These are phyloP conservation scores for Taxidea taxus DNA, from an alignment of 2,113 vertebrate species.

Conservation along the genomic window DNA sequence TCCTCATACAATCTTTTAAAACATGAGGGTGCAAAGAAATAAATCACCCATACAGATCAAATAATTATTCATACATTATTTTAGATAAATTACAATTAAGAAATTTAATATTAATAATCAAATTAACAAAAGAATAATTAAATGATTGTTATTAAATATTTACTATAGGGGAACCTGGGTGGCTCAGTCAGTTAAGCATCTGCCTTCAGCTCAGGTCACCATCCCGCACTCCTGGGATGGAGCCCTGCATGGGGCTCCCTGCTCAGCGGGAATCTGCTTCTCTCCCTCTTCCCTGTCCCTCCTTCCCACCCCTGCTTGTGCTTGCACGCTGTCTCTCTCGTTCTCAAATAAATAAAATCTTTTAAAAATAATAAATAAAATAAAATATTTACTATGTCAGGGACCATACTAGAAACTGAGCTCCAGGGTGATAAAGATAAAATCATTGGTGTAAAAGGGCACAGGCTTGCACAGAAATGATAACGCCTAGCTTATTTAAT, in stretches of 20 bases:
- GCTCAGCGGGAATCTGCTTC: neutral
- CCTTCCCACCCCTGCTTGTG: neutral
- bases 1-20: slow-evolving; percentile 1
- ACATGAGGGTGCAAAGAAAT: neutral
- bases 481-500: neutral
- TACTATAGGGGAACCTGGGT: neutral
- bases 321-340: neutral
- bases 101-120: neutral
- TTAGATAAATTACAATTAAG: slow-evolving; percentile 20
- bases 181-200: neutral
- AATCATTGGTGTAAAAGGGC: neutral
- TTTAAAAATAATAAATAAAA: neutral
- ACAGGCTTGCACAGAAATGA: slow-evolving; percentile 3
- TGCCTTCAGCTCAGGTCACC: neutral
- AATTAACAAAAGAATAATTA: neutral
- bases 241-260: neutral
- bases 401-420: neutral
- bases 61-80: neutral
- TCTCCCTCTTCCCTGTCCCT: neutral
- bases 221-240: neutral
- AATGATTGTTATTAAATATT: slow-evolving; percentile 21
- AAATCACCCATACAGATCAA: neutral
- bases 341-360: neutral
- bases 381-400: neutral
- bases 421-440: neutral